Evolutionary conservation across 1,140 invertebrate genomes (phyloP).

Genomic region (Propsilocerus akamusi): DNA sequence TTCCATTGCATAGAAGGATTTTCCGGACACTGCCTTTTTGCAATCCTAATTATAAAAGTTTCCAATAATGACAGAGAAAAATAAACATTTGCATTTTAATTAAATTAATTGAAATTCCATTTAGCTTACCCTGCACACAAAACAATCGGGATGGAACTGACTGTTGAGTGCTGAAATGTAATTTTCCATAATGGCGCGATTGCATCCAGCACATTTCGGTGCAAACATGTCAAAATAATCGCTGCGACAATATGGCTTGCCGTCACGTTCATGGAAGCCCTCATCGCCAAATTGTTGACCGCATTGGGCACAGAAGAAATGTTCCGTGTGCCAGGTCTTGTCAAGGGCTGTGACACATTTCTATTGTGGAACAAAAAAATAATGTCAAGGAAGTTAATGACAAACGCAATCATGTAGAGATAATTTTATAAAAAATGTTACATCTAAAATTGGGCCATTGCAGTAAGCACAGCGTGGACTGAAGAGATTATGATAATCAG

Average conservation of each 20-base stretch:
- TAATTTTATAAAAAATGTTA: conserved; percentile 27
- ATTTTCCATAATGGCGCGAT: conserved; percentile 93
- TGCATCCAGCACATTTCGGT: conserved; percentile 95
- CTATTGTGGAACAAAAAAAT: conserved; percentile 34
- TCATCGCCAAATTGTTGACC: conserved; percentile 94
- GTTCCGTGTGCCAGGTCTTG: conserved; percentile 98
- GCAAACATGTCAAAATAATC: conserved; percentile 99
- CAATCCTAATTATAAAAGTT: conserved; percentile 52
- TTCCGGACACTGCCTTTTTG: conserved; percentile 74
- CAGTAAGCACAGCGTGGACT: conserved; percentile 96
- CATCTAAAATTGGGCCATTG: conserved; percentile 94
- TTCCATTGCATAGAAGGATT: conserved; percentile 90
- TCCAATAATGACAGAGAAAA: no score
- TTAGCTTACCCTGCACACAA: conserved; percentile 91
- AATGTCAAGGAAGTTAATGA: conserved; percentile 6
- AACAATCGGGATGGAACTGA: conserved; percentile 99
- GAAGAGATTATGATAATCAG: conserved; percentile 96
- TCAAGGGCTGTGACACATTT: conserved; percentile 98
- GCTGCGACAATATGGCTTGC: conserved; percentile 82
- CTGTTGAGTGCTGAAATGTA: conserved; percentile 95
- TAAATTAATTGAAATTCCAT: conserved; percentile 7
- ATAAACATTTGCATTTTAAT: conserved; percentile 1
- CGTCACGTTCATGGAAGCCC: conserved; percentile 86
- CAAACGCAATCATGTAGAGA: neutral
- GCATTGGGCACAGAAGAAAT: conserved; percentile 98